Conservation (phyloP, 2,113 vertebrate genomes). For the Rhagologus leucostigma region DNA sequence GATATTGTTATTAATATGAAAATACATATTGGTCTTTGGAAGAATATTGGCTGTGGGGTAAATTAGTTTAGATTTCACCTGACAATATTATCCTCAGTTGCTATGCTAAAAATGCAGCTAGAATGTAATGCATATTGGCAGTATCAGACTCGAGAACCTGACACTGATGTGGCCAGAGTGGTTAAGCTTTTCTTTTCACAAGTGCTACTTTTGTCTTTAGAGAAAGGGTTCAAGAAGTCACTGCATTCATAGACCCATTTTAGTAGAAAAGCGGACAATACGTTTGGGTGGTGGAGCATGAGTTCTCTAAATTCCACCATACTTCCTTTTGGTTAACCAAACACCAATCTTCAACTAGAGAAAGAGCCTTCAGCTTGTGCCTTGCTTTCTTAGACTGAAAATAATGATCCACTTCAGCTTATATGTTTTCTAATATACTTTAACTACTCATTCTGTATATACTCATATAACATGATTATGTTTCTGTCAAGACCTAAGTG, state of each 20-base stretch:
- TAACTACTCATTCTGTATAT: neutral
- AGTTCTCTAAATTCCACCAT: neutral
- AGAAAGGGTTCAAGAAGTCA: constrained; percentile 27
- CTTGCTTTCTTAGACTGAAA: neutral
- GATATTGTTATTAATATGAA: constrained; percentile 11
- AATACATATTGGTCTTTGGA: constrained; percentile 20
- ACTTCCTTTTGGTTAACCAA: constrained; percentile 23
- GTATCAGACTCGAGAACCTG: constrained; percentile 4
- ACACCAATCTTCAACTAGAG: neutral
- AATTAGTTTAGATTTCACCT: constrained; percentile 62
- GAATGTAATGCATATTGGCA: neutral
- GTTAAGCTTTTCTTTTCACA: constrained; percentile 13
- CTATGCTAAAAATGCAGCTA: constrained; percentile 42
- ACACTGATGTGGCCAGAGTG: neutral
- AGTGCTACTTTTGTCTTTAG: neutral
- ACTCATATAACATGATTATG: constrained; percentile 42
- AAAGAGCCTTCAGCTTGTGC: neutral
- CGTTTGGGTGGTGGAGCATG: neutral
- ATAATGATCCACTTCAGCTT: neutral
- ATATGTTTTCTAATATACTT: constrained; percentile 46
- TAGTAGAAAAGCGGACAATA: neutral
- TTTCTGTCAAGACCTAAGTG: constrained; percentile 43
- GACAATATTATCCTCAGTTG: constrained; percentile 38
- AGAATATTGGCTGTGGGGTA: constrained; percentile 46
- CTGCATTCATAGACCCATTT: neutral